A percentile compares a stretch with the other conserved stretches of the same genome.
Conservation (phyloP, 2,113 vertebrate species). For the Pollimyrus isidori region DNA sequence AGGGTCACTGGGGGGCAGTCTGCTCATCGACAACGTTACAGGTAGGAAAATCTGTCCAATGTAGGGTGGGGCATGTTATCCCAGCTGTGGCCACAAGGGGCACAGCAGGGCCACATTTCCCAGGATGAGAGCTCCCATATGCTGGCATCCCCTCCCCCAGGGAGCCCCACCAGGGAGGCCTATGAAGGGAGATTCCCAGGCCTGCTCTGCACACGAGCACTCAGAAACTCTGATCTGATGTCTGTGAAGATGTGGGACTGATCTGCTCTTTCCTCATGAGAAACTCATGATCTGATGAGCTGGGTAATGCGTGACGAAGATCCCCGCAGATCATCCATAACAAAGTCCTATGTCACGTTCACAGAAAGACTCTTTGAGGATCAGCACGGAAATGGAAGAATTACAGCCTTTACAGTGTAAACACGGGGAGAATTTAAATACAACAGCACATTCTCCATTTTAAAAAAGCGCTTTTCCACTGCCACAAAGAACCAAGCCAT, state of each 20-base stretch:
- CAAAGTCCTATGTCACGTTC: neutral
- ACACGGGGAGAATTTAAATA: neutral
- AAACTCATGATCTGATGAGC: neutral
- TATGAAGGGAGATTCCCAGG: neutral
- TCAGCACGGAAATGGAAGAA: neutral
- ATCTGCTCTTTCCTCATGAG: conserved; percentile 23
- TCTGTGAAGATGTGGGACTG: conserved; percentile 23
- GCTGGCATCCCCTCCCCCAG: neutral
- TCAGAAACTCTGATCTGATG: conserved; percentile 9
- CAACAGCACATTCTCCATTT: neutral
- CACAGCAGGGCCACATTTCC: neutral
- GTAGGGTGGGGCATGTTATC: neutral
- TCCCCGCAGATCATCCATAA: neutral
- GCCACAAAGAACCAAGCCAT: neutral
- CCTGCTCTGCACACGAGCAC: neutral
- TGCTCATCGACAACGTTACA: neutral
- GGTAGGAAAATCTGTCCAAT: neutral
- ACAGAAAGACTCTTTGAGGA: neutral
- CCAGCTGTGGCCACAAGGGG: neutral
- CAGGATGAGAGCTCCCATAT: neutral
- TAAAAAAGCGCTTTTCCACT: neutral
- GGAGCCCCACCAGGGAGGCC: neutral
- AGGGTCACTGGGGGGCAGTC: neutral
- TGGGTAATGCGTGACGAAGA: neutral
- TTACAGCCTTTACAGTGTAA: neutral